Base-by-base conservation (phyloP, 2,113 vertebrate genomes). In the Carassius auratus region DNA sequence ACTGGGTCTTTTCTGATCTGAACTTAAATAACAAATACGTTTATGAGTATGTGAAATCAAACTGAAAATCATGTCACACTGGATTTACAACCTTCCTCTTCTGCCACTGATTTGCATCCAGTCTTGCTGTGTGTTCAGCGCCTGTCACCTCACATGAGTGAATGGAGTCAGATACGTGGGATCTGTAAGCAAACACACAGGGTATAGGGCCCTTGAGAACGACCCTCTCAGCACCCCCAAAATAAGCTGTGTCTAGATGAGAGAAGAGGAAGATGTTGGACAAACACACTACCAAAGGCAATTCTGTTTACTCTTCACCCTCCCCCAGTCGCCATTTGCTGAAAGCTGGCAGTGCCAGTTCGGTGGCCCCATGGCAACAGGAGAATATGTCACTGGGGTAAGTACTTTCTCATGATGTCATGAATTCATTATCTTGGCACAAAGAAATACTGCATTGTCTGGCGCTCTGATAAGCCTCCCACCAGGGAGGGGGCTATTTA, bases 291-390 rank as follows among this genome's bases (percentile, higher is more conserved):
- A 89, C 90, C 93, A 92, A 92, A 91, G 84, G 85, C 85, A 90
- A 91, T 91, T 93, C 92, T 93, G 92, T 94, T 94, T 93, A 90
- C 91, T 83, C 87, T 79, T 42, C 81, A 66, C 62, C 83, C 76
- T 78, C 38, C 79, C 84, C 91, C 92, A 92, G 92, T 92, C 91
- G 86, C 89, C 79, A 66, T 52, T 79, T 62, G 61, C 50, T 79
- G 84, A 89, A 86, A 87, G 90, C 89, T 90, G 66, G 77, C 69
- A 76, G 87, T 86, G 89, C 87, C 92, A 94, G 93, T 92, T 89
- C 80, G 90, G 88, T 1, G 61, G 92, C 4, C 82, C 95, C 94
- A 95, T 97, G 94, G 95, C 94, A 97, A 96, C 96, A 61, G 1
- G 71, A 80, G 84, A 78, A 85, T 90, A 86, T 90, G 90, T 95